Percentiles rank a stretch among this genome's conserved stretches.
These are phyloP conservation scores for Metallyticus violacea DNA, from an alignment of 2,888 invertebrate species.

Conservation along the genomic window DNA sequence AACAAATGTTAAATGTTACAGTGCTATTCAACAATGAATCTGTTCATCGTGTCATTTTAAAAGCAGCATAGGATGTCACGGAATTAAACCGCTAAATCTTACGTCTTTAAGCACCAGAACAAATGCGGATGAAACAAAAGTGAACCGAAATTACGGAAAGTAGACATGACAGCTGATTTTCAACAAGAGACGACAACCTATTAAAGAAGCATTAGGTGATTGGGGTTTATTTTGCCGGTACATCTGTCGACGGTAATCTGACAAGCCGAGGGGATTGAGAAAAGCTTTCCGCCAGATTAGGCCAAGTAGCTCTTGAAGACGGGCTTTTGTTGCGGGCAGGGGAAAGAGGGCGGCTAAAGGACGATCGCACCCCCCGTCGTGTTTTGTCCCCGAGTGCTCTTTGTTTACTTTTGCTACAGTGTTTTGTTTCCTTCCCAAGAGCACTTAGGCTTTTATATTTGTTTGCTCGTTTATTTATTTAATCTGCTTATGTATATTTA, in stretches of 20 bases:
- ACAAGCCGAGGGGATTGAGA: neutral
- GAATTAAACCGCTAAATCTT: too few species aligned
- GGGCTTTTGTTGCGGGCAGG: neutral
- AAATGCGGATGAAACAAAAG: too few species aligned
- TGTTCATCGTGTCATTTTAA: too few species aligned
- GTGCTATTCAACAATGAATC: too few species aligned
- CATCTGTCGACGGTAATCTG: neutral
- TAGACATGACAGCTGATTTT: too few species aligned
- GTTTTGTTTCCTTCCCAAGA: neutral
- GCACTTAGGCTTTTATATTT: neutral
- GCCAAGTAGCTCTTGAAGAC: neutral
- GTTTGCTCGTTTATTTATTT: neutral
- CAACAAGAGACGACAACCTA: too few species aligned
- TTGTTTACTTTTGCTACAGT: neutral
- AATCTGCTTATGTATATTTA: neutral
- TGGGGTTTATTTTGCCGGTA: too few species aligned
- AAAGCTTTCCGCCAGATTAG: conserved; percentile 18
- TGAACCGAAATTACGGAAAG: too few species aligned
- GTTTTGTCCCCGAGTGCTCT: neutral
- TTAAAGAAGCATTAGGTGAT: too few species aligned
- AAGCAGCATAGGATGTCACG: too few species aligned
- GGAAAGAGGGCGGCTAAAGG: neutral
- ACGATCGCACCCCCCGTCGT: neutral
- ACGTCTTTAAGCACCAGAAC: too few species aligned
- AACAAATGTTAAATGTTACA: too few species aligned